Evolutionary conservation across 1,140 invertebrate species (phyloP), one percentile per base, ranked within the genome.

Genomic region (Lanistes nyassanus): DNA sequence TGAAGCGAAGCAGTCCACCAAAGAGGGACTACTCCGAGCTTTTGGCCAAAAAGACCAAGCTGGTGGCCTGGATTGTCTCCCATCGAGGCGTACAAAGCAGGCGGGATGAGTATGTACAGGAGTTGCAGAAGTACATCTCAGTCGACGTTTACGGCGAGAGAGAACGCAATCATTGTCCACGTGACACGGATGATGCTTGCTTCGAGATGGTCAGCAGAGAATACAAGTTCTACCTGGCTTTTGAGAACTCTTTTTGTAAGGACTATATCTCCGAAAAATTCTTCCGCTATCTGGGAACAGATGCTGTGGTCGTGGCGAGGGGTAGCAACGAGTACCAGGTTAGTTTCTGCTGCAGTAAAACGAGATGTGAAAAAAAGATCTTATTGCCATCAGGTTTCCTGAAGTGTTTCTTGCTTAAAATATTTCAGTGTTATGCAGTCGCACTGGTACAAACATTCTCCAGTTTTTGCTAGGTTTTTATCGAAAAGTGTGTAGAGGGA

Each of bases 241-340:
- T 90, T 79, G 90, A 91, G 89, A 99, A 98, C 89, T 97, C 96
- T n/a, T 76, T 75, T 58, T 82, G 79, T 53, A 47, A 67, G 9
- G 77, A 82, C 53, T 82, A 82, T 67, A 62, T 80, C 53, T 76
- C 80, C 29, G 80, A 81, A 55, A 80, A 80, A 65, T 78, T 81
- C 53, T 80, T 78, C 68, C 31, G 66, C 55, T 78, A 78, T n/a
- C 29, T 74, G 2, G 56, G 77, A 34, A 31, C 51, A 55, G 58
- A 81, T 0, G 95, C 97, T 71, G 96, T 97, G 47, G 97, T 98
- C 95, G 97, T 97, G 1, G 96, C 74, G 3, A 69, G 94, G 55
- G 94, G 93, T 0, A 93, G 56, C 26, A 56, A 67, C 85, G 66
- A 78, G 23, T 83, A 87, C 26, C 23, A 47, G 66, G 66, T 68